phyloP scores from a whole-genome alignment of 2,113 vertebrate species.

The Phalacrocorax carbo region DNA sequence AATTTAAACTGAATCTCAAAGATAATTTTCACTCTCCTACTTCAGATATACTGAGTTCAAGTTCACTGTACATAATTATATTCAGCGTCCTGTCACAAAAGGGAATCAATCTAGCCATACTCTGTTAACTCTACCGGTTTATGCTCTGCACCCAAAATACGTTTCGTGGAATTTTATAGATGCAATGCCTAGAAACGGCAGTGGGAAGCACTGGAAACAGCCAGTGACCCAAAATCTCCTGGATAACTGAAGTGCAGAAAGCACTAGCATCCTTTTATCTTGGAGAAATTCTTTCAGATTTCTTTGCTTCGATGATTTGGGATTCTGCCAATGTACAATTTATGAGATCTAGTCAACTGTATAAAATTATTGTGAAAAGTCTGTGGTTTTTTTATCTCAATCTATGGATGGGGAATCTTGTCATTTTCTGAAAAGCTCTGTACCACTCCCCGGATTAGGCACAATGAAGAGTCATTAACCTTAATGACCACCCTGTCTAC shows the following conservation, averaged over 20 bases:
- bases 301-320: neutral
- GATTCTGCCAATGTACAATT: neutral
- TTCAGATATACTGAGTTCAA: constrained; percentile 16
- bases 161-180: neutral
- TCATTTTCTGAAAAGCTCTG: neutral
- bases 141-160: neutral
- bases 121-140: neutral
- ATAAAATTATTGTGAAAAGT: neutral
- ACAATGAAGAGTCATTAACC: neutral
- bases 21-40: constrained; percentile 19
- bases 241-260: neutral
- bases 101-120: neutral
- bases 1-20: constrained; percentile 40
- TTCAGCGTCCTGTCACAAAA: neutral
- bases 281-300: neutral
- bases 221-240: neutral
- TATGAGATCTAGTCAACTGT: neutral
- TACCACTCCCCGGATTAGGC: neutral
- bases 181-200: neutral
- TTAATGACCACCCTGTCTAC: neutral
- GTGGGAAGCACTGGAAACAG: neutral
- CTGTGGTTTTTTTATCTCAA: neutral
- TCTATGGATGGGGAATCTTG: neutral
- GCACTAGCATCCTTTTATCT: neutral
- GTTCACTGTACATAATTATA: constrained; percentile 33